Conservation (phyloP, 92 coral and sea anemone genomes). For the Palythoa grandiflora region DNA sequence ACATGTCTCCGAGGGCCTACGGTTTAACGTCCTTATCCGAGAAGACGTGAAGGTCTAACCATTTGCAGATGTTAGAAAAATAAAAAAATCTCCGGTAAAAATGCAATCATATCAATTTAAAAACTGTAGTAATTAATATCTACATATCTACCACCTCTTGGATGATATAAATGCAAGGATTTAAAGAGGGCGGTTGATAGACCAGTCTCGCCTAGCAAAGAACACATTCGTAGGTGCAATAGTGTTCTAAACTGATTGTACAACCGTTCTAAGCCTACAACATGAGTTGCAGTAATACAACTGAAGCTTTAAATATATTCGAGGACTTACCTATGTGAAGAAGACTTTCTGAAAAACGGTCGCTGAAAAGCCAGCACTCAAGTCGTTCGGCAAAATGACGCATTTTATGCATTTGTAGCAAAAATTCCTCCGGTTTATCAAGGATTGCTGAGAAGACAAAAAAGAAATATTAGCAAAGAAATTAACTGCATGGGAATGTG, state of each 20-base stretch:
- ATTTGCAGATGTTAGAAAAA: too few relatives aligned
- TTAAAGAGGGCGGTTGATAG: background rate
- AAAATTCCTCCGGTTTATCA: conserved; percentile 98
- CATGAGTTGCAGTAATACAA: too few relatives aligned
- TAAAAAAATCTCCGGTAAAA: too few relatives aligned
- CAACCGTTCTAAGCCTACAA: too few relatives aligned
- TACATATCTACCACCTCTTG: background rate
- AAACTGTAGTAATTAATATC: too few relatives aligned
- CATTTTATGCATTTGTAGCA: conserved; percentile 89
- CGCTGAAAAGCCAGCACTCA: conserved; percentile 95
- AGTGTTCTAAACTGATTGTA: too few relatives aligned
- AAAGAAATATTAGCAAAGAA: background rate
- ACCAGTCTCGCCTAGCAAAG: background rate
- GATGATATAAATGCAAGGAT: too few relatives aligned
- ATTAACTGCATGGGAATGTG: too few relatives aligned
- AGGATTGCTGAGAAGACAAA: conserved; percentile 67
- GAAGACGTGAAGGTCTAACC: too few relatives aligned
- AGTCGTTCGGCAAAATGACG: conserved; percentile 95
- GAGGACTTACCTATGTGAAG: conserved; percentile 77
- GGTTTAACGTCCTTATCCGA: too few relatives aligned
- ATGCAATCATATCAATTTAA: background rate
- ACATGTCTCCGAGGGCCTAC: too few relatives aligned
- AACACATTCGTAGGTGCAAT: background rate
- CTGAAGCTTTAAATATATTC: too few relatives aligned
- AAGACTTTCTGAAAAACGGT: conserved; percentile 81